Conservation (phyloP, 2,797 vertebrate genomes). For the Micromesistius poutassou region DNA sequence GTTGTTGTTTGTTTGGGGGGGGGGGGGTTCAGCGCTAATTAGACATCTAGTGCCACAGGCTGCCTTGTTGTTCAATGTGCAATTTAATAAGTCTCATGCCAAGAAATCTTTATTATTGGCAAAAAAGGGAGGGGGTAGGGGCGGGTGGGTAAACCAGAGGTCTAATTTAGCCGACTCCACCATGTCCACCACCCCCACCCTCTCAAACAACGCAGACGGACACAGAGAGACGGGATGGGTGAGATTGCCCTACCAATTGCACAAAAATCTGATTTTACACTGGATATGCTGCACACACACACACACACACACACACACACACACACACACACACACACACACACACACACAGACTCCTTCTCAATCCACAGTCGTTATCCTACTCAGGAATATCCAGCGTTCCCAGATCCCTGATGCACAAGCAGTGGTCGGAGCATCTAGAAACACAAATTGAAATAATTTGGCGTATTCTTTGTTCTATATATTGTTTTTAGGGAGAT, state of each 20-base stretch:
- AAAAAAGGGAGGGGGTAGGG: conserved; percentile 13
- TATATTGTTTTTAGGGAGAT: too few species aligned
- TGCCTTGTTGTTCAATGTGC: conserved; percentile 52
- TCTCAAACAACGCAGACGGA: too few species aligned
- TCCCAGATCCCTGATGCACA: conserved; percentile 48
- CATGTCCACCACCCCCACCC: too few species aligned
- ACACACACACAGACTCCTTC: background rate
- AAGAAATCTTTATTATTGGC: conserved; percentile 66
- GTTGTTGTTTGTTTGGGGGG: background rate
- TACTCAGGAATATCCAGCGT: conserved; percentile 32
- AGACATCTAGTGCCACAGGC: conserved; percentile 58
- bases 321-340: too few species aligned
- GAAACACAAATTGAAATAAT: conserved; percentile 65
- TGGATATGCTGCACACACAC: too few species aligned
- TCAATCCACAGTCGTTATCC: conserved; percentile 31
- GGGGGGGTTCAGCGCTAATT: conserved; percentile 50
- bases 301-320: too few species aligned
- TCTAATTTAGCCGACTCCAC: background rate
- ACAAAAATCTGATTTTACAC: too few species aligned
- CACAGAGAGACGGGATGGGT: too few species aligned
- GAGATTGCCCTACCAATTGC: too few species aligned
- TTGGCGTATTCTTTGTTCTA: too few species aligned
- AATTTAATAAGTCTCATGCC: conserved; percentile 56
- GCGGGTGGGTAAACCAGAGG: background rate
- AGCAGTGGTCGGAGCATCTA: conserved; percentile 62